A percentile compares a stretch with the other conserved stretches of the same genome.
These are phyloP conservation scores for Conomelus anceps DNA, from an alignment of 2,888 invertebrate species.

Conservation along the genomic window DNA sequence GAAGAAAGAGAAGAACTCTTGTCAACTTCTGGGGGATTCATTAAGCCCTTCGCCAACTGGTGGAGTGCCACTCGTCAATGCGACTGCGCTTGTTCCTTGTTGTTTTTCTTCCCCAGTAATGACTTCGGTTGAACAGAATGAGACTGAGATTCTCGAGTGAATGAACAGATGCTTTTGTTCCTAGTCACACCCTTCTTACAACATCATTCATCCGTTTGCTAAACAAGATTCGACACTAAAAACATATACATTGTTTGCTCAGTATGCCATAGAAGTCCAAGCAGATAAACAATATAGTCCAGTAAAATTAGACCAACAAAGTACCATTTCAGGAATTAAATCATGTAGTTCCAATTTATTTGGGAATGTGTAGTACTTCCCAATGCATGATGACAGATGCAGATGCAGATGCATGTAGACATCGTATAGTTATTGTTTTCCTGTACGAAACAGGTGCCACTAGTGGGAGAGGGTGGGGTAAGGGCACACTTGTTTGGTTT, in stretches of 20 bases:
- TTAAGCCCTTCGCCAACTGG: neutral
- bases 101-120: neutral
- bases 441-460: too few relatives aligned
- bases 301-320: too few relatives aligned
- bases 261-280: too few relatives aligned
- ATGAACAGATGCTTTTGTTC: neutral
- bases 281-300: too few relatives aligned
- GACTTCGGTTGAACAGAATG: neutral
- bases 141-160: neutral
- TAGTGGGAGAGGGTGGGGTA: too few relatives aligned
- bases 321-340: too few relatives aligned
- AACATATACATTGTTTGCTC: neutral
- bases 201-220: neutral
- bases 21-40: neutral
- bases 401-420: too few relatives aligned
- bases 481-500: too few relatives aligned
- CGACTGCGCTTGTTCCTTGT: neutral
- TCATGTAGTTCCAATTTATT: too few relatives aligned
- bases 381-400: too few relatives aligned
- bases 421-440: too few relatives aligned
- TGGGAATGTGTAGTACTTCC: too few relatives aligned
- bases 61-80: neutral
- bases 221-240: neutral
- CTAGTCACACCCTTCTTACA: neutral
- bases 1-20: neutral